Evolutionary conservation across 2,888 invertebrate species (phyloP).

Genomic region (Coelogynopora nodosa): DNA sequence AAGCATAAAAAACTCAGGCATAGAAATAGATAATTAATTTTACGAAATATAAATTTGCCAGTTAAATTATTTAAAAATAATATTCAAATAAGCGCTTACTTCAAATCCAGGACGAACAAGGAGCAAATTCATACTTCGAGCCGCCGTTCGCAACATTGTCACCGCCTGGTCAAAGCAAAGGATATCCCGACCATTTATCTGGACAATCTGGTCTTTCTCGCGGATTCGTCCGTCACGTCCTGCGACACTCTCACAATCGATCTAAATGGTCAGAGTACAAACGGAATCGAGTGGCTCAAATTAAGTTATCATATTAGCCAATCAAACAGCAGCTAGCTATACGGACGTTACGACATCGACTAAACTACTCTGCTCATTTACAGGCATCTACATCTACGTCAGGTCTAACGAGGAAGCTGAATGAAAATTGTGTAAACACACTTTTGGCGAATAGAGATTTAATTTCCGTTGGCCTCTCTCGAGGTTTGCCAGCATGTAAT

Average conservation of each 20-base stretch:
- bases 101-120: constrained; percentile 9
- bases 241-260: constrained; percentile 56
- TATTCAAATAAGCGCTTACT: not conserved
- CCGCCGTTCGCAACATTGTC: not conserved
- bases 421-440: not conserved
- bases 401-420: not conserved
- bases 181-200: constrained; percentile 34
- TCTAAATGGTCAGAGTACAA: constrained; percentile 37
- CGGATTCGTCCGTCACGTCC: constrained; percentile 61
- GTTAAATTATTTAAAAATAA: too few species aligned
- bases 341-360: not conserved
- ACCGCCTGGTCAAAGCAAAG: not conserved
- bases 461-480: not conserved
- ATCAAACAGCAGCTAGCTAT: not conserved
- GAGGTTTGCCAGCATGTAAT: not conserved
- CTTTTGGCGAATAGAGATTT: not conserved
- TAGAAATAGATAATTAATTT: too few species aligned
- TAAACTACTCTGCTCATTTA: not conserved
- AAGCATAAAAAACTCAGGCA: too few species aligned
- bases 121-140: not conserved
- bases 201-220: constrained; percentile 62
- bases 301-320: not conserved
- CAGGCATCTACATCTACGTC: not conserved
- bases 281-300: not conserved
- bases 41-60: too few species aligned